Base-by-base conservation (phyloP, 2,113 vertebrate genomes). In the Scolopax mira region DNA sequence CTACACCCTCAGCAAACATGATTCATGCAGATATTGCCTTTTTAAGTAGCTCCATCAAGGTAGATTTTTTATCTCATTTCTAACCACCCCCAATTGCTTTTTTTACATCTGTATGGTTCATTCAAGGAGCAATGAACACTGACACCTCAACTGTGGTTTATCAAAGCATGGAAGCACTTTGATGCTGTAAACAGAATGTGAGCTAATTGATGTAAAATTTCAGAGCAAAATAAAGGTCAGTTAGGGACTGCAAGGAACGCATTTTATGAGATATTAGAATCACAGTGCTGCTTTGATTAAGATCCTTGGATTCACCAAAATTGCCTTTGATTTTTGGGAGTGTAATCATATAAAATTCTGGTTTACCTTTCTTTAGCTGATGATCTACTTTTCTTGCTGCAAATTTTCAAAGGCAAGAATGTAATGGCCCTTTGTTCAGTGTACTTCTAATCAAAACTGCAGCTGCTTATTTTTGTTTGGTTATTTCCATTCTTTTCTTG, bases 171-270 rank as follows among this genome's bases (percentile, higher is more conserved):
- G 31, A 81, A 79, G 44, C 39, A 52, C 65, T 78, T 91, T 66
- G 57, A 89, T 81, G 23, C 84, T 75, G 22, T 85, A 84, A 87
- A 48, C 51, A 95, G 33, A 89, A 87, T 55, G 25, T 5, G 4
- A 89, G 17, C 35, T 95, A 93, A 93, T 75, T 96, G 35, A 64
- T 87, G 61, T 79, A 93, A 96, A 94, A 89, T 90, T 86, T 70
- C 54, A 58, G 69, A 92, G 85, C 21, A 84, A 92, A 90, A 80
- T 73, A 54, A 46, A 79, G 81, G 21, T 64, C 54, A 44, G 54
- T 84, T 84, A 62, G 23, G 31, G n/a, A 66, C 62, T 83, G 5
- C 58, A 92, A 49, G 75, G 66, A 93, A 65, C 19, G 5, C 33
- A 48, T 31, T 72, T 86, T 69, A 55, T 80, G 28, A 79, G 42